These are phyloP conservation scores for Mionectes macconnelli DNA, from an alignment of 2,113 vertebrate genomes.

Conservation along the genomic window DNA sequence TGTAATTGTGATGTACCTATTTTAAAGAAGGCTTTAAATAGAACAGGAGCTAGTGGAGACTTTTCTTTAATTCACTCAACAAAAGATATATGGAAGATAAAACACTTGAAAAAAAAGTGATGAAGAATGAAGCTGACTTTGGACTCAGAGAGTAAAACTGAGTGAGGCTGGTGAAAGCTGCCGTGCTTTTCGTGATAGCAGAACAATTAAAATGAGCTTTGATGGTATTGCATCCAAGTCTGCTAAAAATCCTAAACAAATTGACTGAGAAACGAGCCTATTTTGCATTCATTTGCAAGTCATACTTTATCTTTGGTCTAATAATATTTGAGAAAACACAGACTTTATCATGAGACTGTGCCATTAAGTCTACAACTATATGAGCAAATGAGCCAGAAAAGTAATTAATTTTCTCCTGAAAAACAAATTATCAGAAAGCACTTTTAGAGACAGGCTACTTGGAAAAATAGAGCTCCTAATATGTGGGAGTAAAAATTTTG, in stretches of 20 bases:
- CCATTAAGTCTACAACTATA: slow-evolving; percentile 8
- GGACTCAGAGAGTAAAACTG: neutral
- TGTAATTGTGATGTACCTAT: neutral
- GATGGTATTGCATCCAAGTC: neutral
- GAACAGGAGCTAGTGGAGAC: neutral
- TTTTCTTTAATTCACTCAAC: neutral
- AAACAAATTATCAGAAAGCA: slow-evolving; percentile 11
- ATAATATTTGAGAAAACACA: slow-evolving; percentile 19
- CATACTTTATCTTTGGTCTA: neutral
- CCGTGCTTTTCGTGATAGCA: neutral
- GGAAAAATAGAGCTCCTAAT: neutral
- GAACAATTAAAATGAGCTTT: slow-evolving; percentile 2
- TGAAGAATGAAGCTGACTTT: neutral
- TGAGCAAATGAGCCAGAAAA: slow-evolving; percentile 9
- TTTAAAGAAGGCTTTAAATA: neutral
- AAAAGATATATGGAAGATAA: neutral
- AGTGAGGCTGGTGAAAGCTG: neutral
- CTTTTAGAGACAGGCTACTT: neutral
- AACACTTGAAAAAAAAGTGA: neutral
- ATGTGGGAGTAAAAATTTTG: neutral
- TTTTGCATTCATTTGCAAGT: slow-evolving; percentile 34
- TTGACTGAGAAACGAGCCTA: neutral
- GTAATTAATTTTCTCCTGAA: slow-evolving; percentile 36
- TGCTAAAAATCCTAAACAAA: slow-evolving; percentile 16
- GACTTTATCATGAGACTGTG: neutral